Percentiles rank a stretch among this genome's conserved stretches.
Evolutionary conservation across 1,140 invertebrate species (phyloP).

Genomic region (Brachionus manjavacas): DNA sequence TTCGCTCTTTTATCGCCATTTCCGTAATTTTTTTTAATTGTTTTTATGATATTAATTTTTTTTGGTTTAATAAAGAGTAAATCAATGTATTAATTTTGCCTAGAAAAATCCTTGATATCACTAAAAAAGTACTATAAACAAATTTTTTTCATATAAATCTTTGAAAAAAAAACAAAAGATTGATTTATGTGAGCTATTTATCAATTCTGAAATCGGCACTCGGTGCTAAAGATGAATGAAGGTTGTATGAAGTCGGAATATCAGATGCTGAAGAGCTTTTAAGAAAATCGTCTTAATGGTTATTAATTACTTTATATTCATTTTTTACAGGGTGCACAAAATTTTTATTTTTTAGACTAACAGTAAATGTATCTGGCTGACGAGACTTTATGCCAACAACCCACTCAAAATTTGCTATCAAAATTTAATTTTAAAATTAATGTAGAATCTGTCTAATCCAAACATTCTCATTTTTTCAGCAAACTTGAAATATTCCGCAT

Average conservation of each 20-base stretch:
- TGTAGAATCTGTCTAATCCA: neutral
- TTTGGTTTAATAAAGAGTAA: neutral
- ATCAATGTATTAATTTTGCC: neutral
- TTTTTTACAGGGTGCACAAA: neutral
- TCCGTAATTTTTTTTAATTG: neutral
- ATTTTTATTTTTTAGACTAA: neutral
- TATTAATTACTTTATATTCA: neutral
- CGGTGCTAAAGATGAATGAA: neutral
- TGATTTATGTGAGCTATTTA: neutral
- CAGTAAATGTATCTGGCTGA: neutral
- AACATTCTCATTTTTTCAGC: neutral
- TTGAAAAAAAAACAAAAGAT: neutral
- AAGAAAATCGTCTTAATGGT: neutral
- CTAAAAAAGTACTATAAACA: neutral
- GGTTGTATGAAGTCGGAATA: neutral
- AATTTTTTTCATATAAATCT: neutral
- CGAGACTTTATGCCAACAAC: neutral
- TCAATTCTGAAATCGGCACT: neutral
- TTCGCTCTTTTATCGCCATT: constrained; percentile 36
- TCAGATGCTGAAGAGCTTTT: neutral
- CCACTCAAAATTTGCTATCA: neutral
- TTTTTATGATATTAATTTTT: neutral
- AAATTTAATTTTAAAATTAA: neutral
- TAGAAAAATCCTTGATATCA: neutral
- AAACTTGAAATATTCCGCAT: neutral